phyloP scores from a whole-genome alignment of 2,113 vertebrate genomes.

The Microtus ochrogaster region DNA sequence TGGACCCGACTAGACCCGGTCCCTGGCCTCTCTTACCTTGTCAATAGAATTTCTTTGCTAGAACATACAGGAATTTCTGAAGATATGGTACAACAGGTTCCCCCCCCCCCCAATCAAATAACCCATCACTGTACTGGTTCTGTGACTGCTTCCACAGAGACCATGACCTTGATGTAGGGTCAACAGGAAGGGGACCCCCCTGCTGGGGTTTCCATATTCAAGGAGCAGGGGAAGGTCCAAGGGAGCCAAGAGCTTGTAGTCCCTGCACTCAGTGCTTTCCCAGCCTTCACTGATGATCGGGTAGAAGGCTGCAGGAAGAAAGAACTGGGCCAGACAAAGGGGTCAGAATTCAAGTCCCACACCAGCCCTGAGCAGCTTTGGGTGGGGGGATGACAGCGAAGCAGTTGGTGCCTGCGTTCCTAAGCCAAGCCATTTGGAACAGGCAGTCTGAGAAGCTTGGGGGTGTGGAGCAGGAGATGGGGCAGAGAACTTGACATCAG shows the following conservation, averaged over 20 bases:
- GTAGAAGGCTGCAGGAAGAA: not conserved
- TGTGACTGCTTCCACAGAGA: not conserved
- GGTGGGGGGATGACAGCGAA: not conserved
- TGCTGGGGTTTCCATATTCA: too few species aligned
- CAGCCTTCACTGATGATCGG: not conserved
- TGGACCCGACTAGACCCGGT: not conserved
- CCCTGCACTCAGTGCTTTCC: too few species aligned
- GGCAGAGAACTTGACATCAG: not conserved
- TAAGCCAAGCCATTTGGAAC: not conserved
- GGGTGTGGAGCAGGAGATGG: not conserved
- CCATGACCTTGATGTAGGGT: not conserved
- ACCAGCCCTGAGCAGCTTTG: not conserved
- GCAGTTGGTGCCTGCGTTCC: not conserved
- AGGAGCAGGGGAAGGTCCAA: not conserved
- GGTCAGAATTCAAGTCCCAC: not conserved
- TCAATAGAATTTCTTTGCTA: not conserved
- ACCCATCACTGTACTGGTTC: fast-evolving
- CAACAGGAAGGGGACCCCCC: not conserved
- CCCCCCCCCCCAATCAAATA: not conserved
- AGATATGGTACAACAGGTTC: not conserved
- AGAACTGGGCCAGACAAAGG: not conserved
- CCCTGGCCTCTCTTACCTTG: not conserved
- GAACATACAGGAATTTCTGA: not conserved
- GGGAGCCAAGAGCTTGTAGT: not conserved
- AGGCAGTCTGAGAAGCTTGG: not conserved